These are phyloP conservation scores for Dicrostonyx torquatus DNA, from an alignment of 2,797 vertebrate species.

Conservation along the genomic window DNA sequence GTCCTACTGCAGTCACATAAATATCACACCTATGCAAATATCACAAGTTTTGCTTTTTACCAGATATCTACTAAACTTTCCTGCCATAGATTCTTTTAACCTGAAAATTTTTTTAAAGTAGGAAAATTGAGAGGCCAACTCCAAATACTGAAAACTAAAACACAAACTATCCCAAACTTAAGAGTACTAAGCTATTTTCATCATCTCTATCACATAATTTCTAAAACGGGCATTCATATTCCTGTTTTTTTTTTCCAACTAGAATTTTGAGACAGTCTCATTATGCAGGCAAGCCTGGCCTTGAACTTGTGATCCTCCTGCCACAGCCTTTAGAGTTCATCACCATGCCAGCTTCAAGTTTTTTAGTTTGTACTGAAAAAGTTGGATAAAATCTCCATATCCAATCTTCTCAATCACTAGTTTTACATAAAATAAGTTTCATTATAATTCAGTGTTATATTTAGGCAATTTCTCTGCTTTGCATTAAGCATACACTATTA, in stretches of 20 bases:
- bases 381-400: constrained; percentile 24
- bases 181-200: constrained; percentile 31
- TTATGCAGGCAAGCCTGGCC: background rate
- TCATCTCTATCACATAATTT: background rate
- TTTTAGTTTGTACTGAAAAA: constrained; percentile 37
- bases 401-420: constrained; percentile 27
- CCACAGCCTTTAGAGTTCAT: background rate
- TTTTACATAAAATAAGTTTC: constrained; percentile 40
- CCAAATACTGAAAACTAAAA: constrained; percentile 34
- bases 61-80: background rate
- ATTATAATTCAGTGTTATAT: constrained; percentile 26
- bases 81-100: constrained; percentile 35
- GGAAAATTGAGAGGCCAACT: constrained; percentile 21
- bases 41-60: constrained; percentile 50
- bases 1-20: constrained; percentile 8
- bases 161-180: background rate
- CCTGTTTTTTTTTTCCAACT: background rate
- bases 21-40: constrained; percentile 32
- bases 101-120: constrained; percentile 28
- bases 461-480: constrained; percentile 16
- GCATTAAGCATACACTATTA: background rate
- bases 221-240: background rate
- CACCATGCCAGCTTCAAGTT: background rate
- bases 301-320: background rate
- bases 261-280: background rate